These are phyloP conservation scores for Magallana angulata DNA, from an alignment of 1,140 invertebrate genomes.

Conservation along the genomic window DNA sequence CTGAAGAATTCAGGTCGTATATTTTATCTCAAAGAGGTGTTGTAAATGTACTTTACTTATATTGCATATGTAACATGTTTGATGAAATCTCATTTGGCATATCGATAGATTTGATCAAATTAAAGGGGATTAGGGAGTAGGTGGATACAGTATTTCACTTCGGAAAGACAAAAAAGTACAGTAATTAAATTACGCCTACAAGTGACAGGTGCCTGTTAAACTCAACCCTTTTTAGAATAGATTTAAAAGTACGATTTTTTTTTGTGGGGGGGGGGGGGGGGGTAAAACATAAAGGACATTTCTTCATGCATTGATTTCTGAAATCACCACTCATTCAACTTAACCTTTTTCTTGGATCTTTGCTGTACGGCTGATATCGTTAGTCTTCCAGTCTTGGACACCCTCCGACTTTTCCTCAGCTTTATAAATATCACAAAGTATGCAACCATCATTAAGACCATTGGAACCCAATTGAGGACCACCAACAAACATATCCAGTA, in stretches of 20 bases:
- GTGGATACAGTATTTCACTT: too few relatives aligned
- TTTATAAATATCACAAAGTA: conserved; percentile 80
- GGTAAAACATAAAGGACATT: too few relatives aligned
- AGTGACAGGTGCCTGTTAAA: too few relatives aligned
- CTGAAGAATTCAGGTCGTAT: background rate
- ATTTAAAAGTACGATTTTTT: too few relatives aligned
- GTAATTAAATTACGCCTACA: too few relatives aligned
- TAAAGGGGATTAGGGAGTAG: too few relatives aligned
- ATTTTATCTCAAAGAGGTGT: background rate
- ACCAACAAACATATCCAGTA: conserved; percentile 80
- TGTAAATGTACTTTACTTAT: background rate
- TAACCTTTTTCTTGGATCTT: conserved; percentile 70
- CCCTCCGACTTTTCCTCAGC: conserved; percentile 67
- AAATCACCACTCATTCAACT: background rate
- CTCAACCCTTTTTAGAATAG: too few relatives aligned
- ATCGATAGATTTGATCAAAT: background rate
- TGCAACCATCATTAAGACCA: conserved; percentile 79
- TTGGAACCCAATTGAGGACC: conserved; percentile 81
- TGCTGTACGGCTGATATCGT: conserved; percentile 67
- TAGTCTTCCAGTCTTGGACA: conserved; percentile 60
- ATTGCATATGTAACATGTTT: too few relatives aligned
- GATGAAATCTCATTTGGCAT: too few relatives aligned
- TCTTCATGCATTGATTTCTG: too few relatives aligned
- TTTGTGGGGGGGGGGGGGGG: too few relatives aligned
- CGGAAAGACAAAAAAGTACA: too few relatives aligned